Conservation (phyloP, 1,140 invertebrate species). For the Dufourea novaeangliae region DNA sequence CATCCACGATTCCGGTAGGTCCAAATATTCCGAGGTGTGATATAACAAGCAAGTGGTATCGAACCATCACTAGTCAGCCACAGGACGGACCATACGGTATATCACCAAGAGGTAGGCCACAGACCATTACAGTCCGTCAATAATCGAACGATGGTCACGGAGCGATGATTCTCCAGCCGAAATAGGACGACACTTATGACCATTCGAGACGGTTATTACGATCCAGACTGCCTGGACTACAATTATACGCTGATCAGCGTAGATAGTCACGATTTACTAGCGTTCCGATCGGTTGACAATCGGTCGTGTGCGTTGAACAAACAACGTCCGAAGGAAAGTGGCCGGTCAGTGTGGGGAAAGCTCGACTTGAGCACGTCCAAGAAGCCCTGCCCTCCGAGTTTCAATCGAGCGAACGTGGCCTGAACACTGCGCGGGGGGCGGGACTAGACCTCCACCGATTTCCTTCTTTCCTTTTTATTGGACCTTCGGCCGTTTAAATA, state of each 20-base stretch:
- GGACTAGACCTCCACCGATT: not conserved
- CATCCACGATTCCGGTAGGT: too few species aligned
- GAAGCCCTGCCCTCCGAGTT: constrained; percentile 14
- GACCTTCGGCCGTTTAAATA: constrained; percentile 57
- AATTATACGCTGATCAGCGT: not conserved
- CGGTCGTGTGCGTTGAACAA: not conserved
- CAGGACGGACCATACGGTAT: not conserved
- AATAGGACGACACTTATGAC: not conserved
- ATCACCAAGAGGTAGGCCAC: not conserved
- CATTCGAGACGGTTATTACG: not conserved
- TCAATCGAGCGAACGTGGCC: constrained; percentile 23
- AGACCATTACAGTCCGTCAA: not conserved
- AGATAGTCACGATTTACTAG: not conserved
- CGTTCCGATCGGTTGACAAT: not conserved
- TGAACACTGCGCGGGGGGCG: not conserved
- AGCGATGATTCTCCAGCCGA: not conserved
- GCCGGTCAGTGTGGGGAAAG: too few species aligned
- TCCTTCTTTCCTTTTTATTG: constrained; percentile 35
- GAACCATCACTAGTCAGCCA: not conserved
- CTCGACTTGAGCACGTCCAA: not conserved
- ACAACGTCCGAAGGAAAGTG: not conserved
- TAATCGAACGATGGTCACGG: not conserved
- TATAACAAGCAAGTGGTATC: too few species aligned
- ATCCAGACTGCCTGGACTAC: not conserved
- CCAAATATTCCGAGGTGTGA: too few species aligned